These are phyloP conservation scores for Engystomops pustulosus DNA, from an alignment of 2,113 vertebrate species.

Conservation along the genomic window DNA sequence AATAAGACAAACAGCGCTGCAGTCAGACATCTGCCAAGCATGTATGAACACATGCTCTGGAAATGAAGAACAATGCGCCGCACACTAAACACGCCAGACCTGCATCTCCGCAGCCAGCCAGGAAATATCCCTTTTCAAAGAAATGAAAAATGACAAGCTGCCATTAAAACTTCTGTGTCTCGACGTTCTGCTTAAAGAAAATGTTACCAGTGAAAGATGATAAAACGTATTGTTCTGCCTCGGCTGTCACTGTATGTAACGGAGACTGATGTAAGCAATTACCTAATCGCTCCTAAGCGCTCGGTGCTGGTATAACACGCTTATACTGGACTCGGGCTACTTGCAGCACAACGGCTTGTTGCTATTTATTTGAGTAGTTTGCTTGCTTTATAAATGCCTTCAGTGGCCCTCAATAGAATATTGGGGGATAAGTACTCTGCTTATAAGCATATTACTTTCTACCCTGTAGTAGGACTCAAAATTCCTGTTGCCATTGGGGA, in stretches of 20 bases:
- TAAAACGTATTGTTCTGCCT: slow-evolving; percentile 45
- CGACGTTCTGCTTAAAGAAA: slow-evolving; percentile 33
- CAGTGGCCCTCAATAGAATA: neutral
- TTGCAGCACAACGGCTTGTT: neutral
- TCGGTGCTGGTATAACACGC: slow-evolving; percentile 21
- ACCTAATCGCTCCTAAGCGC: slow-evolving; percentile 43
- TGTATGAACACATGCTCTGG: slow-evolving; percentile 39
- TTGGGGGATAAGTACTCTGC: neutral
- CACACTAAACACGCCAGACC: slow-evolving; percentile 8
- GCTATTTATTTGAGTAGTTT: neutral
- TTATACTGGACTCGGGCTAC: neutral
- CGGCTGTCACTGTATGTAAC: slow-evolving; percentile 36
- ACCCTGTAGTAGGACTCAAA: neutral
- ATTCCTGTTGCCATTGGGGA: neutral
- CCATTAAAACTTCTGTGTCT: slow-evolving; percentile 37
- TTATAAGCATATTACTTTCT: too few species aligned
- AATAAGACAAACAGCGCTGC: slow-evolving; percentile 31
- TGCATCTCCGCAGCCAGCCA: slow-evolving; percentile 18
- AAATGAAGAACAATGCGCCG: slow-evolving; percentile 30
- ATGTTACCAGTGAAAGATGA: slow-evolving; percentile 39
- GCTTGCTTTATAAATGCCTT: neutral
- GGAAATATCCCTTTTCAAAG: slow-evolving; percentile 31
- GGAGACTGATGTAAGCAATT: slow-evolving; percentile 44
- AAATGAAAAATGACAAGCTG: slow-evolving; percentile 42
- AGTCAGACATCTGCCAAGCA: slow-evolving; percentile 50